Evolutionary conservation across 2,113 vertebrate genomes (phyloP).

Genomic region (Cavia aperea): DNA sequence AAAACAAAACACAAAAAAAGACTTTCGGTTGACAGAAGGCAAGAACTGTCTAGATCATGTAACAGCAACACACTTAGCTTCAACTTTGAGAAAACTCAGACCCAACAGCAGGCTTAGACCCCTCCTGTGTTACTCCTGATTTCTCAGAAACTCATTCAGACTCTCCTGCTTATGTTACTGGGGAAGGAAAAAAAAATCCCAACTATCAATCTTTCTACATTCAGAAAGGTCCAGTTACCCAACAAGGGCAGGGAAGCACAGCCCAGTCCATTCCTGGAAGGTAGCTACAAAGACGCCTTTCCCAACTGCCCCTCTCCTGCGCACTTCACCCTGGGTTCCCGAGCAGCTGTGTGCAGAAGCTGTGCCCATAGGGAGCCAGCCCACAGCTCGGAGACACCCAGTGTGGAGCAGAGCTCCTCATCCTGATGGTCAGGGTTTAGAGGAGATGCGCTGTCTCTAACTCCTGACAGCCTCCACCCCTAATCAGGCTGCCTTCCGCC

Average conservation of each 20-base stretch:
- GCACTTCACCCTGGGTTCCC: neutral
- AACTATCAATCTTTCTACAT: neutral
- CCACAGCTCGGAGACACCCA: neutral
- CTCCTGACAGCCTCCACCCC: neutral
- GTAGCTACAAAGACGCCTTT: neutral
- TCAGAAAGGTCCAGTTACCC: neutral
- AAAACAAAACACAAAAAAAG: neutral
- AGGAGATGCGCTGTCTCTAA: neutral
- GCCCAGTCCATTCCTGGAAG: too few relatives aligned
- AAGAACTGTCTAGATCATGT: neutral
- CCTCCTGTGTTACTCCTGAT: too few relatives aligned
- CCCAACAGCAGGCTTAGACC: neutral
- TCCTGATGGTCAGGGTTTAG: neutral
- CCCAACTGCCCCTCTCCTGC: rapidly evolving
- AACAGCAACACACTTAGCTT: neutral
- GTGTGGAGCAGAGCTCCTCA: neutral
- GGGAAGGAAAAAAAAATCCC: rapidly evolving
- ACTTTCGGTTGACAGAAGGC: neutral
- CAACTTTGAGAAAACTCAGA: neutral
- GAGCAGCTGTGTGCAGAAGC: neutral
- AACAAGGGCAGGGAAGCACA: rapidly evolving
- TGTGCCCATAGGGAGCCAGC: neutral
- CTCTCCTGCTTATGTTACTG: rapidly evolving
- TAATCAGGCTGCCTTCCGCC: rapidly evolving
- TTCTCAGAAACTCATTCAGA: neutral